Percentiles rank a stretch among this genome's conserved stretches.
Conservation (phyloP, 2,888 invertebrate genomes). For the Coecobrya sp. region DNA sequence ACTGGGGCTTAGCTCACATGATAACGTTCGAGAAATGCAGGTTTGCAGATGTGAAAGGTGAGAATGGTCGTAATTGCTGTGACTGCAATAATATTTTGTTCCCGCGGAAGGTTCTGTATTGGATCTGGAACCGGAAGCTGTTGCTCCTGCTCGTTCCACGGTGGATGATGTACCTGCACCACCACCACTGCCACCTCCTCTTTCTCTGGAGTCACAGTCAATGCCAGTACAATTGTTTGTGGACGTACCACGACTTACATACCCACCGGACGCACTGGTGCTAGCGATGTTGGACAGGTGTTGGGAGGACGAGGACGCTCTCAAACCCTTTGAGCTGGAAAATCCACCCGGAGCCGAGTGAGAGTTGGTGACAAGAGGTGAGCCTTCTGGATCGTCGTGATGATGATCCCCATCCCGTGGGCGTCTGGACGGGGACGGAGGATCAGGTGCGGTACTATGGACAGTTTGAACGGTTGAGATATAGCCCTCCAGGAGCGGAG, state of each 20-base stretch:
- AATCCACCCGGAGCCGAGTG: conserved; percentile 70
- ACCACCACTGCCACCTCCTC: neutral
- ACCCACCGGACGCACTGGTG: conserved; percentile 70
- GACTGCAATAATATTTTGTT: conserved; percentile 86
- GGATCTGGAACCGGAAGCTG: conserved; percentile 5
- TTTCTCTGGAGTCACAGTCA: neutral
- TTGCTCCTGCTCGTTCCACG: neutral
- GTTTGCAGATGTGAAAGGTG: conserved; percentile 86
- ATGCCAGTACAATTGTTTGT: conserved; percentile 74
- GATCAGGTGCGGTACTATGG: conserved; percentile 81
- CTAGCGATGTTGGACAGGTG: conserved; percentile 71
- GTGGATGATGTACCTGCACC: neutral
- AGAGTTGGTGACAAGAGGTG: conserved; percentile 71
- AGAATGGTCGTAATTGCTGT: conserved; percentile 86
- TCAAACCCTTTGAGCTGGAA: conserved; percentile 70
- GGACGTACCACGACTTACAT: conserved; percentile 73
- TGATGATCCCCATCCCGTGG: conserved; percentile 38
- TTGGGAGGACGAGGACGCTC: conserved; percentile 79
- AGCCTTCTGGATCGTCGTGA: conserved; percentile 43
- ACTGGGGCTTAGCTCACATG: conserved; percentile 86
- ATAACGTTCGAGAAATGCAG: conserved; percentile 86
- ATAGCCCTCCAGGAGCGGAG: conserved; percentile 86
- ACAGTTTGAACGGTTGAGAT: conserved; percentile 86
- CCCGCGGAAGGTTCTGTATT: conserved; percentile 82
- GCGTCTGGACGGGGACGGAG: conserved; percentile 65